Evolutionary conservation across 2,113 vertebrate genomes (phyloP).

Genomic region (Ciconia boyciana): DNA sequence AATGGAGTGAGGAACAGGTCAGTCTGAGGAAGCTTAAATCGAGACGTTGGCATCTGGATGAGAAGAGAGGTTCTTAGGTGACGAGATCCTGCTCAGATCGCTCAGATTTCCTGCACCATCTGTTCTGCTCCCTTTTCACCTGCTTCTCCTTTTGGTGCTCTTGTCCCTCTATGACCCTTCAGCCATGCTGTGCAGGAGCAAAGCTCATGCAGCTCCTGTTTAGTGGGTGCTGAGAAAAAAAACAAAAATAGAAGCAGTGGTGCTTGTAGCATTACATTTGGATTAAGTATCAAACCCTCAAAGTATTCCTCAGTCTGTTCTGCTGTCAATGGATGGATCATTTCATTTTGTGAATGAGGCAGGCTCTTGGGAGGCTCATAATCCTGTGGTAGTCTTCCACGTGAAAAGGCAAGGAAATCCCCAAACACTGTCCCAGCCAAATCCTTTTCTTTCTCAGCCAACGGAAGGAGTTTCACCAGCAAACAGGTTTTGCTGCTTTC

Average conservation of each 20-base stretch:
- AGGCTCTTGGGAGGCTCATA: background rate
- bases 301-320: background rate
- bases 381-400: background rate
- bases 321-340: background rate
- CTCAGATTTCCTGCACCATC: background rate
- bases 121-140: background rate
- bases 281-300: background rate
- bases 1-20: background rate
- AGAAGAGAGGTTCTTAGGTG: background rate
- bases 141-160: background rate
- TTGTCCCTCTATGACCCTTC: background rate
- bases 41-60: background rate
- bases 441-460: background rate
- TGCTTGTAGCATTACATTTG: background rate
- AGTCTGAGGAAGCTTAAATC: background rate
- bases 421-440: background rate
- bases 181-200: background rate
- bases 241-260: background rate
- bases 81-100: background rate
- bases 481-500: slow-evolving; percentile 14
- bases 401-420: background rate
- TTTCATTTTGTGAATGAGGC: background rate
- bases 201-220: background rate
- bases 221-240: background rate
- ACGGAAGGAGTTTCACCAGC: background rate